Base-by-base conservation (phyloP, 2,888 invertebrate species). In the Zhuqinia jingwanae region DNA sequence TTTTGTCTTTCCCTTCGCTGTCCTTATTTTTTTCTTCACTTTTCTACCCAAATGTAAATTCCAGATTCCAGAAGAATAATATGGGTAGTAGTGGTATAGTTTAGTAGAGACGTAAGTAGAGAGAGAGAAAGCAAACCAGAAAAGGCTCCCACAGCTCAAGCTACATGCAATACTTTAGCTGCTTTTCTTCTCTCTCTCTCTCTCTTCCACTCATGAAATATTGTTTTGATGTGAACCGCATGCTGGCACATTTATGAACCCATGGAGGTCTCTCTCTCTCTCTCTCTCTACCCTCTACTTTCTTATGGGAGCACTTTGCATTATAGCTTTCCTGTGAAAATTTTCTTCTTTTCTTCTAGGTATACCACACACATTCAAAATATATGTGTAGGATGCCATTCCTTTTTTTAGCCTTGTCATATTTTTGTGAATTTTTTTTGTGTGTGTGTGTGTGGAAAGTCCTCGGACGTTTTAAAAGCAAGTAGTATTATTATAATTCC, bases 221-320 rank as follows among this genome's bases (percentile, higher is more conserved):
- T 88, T 68, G 77, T 87, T 83, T 87, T 87, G 88, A 88, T 87
- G 87, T 88, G 82, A 87, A 87, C 88, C 88, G 87, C 88, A 88
- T 88, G 87, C 88, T 86, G 88, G 82, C 80, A 88, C 84, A 87
- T 87, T 88, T 87, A 87, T 87, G 86, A 86, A 87, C 84, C 83
- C 82, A 86, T 79, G 15, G 79, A 81, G 80, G 76, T 87, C 53
- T 78, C 78, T 50, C 65, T 78, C 78, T 50, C 65, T 87, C 53
- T 78, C 78, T 50, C 65, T n/a, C n/a, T n/a, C n/a, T n/a, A n/a
- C 83, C 76, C 63, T 53, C 75, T 65, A 82, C 75, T 53, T 75
- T 83, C 53, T 30, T 45, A 50, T 73, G 50, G 27, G 20, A 45
- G 8, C 42, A 60, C n/a, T n/a, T 56, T 76, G 36, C 53, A 76